Conservation (phyloP, 2,797 vertebrate genomes). For the Pristis pectinata region DNA sequence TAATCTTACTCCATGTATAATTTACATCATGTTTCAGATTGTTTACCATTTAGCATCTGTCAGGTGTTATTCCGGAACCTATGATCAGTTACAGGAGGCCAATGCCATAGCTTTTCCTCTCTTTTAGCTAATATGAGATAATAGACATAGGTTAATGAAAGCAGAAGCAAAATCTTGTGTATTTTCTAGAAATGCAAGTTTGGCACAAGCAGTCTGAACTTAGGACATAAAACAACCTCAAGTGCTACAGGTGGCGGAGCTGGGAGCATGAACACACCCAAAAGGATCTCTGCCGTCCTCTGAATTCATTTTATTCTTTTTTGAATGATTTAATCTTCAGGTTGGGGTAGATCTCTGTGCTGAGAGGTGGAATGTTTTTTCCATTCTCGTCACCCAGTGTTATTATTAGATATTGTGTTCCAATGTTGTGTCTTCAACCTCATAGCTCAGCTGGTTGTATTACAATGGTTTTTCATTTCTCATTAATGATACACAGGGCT, state of each 20-base stretch:
- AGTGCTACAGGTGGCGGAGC: background rate
- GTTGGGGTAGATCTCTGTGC: background rate
- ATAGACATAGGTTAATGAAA: background rate
- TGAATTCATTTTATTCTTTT: background rate
- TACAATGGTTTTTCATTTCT: background rate
- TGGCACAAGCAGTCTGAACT: background rate
- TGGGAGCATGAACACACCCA: background rate
- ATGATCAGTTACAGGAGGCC: background rate
- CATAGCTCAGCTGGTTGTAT: background rate
- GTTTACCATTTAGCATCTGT: background rate
- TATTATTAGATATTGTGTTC: background rate
- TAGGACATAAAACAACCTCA: background rate
- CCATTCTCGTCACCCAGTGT: background rate
- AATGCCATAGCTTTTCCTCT: background rate
- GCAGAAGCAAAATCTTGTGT: background rate
- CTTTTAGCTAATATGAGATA: background rate
- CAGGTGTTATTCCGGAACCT: background rate
- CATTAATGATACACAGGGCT: background rate
- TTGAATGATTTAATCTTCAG: background rate
- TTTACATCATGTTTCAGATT: background rate
- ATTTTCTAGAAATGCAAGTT: background rate
- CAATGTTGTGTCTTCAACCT: background rate
- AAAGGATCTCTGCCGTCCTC: background rate
- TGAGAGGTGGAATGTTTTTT: background rate
- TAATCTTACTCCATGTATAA: background rate